These are phyloP conservation scores for Nasua narica DNA, from an alignment of 2,797 vertebrate genomes.

Conservation along the genomic window DNA sequence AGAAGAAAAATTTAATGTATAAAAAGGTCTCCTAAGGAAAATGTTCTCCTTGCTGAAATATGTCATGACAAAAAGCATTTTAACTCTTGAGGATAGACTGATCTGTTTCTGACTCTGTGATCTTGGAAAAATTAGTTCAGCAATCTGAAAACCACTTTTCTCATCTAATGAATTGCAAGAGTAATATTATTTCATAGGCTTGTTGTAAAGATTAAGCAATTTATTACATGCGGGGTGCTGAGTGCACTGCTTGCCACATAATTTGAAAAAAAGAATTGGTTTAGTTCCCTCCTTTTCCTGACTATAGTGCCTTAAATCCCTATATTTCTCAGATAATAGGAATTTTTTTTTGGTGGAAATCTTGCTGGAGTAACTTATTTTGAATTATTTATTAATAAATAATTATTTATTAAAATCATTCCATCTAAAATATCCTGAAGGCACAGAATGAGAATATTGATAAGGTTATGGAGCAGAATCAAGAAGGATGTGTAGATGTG, in stretches of 20 bases:
- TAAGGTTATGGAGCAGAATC: not conserved
- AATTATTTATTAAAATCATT: not conserved
- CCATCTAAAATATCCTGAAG: not conserved
- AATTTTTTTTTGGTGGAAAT: not conserved
- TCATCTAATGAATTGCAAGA: not conserved
- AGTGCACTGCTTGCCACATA: not conserved
- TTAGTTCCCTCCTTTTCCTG: not conserved
- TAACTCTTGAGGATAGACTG: not conserved
- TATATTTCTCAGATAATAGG: not conserved
- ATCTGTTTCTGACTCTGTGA: not conserved
- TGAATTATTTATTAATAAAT: conserved; percentile 1
- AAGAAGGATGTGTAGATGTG: not conserved
- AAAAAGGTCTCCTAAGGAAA: not conserved
- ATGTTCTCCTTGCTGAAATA: not conserved
- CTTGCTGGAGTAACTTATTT: not conserved
- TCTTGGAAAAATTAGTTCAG: not conserved
- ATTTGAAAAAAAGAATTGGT: not conserved
- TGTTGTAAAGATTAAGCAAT: not conserved
- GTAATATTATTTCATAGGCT: not conserved
- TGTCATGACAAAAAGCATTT: not conserved
- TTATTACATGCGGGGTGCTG: not conserved
- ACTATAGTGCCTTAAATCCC: not conserved
- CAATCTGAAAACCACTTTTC: not conserved
- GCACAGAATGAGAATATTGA: not conserved
- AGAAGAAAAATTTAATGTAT: not conserved